These are phyloP conservation scores for Microplitis mediator DNA, from an alignment of 1,140 invertebrate species.

Conservation along the genomic window DNA sequence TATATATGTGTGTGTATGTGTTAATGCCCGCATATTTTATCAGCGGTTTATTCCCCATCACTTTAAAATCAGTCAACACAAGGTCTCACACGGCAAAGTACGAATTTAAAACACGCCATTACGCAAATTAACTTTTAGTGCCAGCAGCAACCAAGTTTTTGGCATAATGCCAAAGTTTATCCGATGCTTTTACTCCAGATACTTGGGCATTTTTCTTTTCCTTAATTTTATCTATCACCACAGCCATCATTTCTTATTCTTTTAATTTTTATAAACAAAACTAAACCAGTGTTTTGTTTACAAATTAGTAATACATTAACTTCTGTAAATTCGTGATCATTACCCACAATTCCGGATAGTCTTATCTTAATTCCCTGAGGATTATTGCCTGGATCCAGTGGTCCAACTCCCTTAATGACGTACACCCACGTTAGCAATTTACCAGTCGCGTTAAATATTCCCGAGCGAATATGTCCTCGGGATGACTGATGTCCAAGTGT, in stretches of 20 bases:
- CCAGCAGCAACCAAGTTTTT: constrained; percentile 40
- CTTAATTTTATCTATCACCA: constrained; percentile 1
- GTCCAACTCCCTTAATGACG: constrained; percentile 28
- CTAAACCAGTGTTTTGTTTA: constrained; percentile 3
- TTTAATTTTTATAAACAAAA: neutral
- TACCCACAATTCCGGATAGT: neutral
- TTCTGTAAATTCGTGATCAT: no score
- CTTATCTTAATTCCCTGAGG: neutral
- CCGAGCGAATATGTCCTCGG: constrained; percentile 42
- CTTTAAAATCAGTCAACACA: constrained; percentile 12
- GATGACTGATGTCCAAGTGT: constrained; percentile 44
- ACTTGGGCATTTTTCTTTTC: neutral
- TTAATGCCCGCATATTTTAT: neutral
- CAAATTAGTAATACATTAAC: no score
- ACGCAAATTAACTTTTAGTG: constrained; percentile 52
- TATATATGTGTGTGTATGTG: no score
- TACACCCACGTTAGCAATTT: constrained; percentile 34
- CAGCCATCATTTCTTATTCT: neutral
- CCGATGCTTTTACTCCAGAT: constrained; percentile 27
- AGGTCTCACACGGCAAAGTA: constrained; percentile 5
- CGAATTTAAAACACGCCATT: constrained; percentile 49
- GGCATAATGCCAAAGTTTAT: constrained; percentile 46
- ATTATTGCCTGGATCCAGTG: neutral
- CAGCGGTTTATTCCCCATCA: neutral
- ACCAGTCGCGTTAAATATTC: constrained; percentile 45